Evolutionary conservation across 2,888 invertebrate species (phyloP).

Genomic region (Parasteatoda lunata): DNA sequence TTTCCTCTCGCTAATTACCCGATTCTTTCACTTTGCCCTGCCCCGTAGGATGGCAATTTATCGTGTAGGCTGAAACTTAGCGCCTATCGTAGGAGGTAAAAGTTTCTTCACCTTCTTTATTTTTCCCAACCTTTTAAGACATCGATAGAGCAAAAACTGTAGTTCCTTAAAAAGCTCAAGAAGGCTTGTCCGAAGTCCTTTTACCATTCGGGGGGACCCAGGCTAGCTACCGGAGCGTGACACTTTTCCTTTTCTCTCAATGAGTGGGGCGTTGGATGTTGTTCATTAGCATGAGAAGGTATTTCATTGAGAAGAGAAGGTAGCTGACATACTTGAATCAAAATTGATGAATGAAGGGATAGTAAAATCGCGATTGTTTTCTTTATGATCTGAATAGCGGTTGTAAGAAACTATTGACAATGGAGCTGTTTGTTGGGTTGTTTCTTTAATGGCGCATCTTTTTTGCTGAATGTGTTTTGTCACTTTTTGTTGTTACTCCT

Average conservation of each 20-base stretch:
- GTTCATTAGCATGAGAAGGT: background rate
- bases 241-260: background rate
- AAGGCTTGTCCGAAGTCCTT: slow-evolving; percentile 18
- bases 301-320: background rate
- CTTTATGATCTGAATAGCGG: background rate
- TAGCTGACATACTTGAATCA: background rate
- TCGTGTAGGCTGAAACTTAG: background rate
- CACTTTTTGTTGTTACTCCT: slow-evolving; percentile 9
- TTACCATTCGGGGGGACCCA: no score
- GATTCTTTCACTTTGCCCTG: background rate
- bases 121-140: slow-evolving; percentile 38
- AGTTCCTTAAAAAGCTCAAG: slow-evolving; percentile 65
- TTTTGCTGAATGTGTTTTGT: slow-evolving; percentile 23
- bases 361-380: background rate
- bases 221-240: background rate
- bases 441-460: no score
- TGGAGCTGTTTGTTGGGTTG: no score
- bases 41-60: background rate
- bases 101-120: slow-evolving; percentile 56
- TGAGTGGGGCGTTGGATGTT: background rate
- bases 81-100: slow-evolving; percentile 8
- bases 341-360: background rate
- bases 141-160: slow-evolving; percentile 62
- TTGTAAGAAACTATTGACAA: background rate
- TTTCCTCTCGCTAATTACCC: no score